Conservation (phyloP, 1,140 invertebrate genomes). For the Metaphire vulgaris region DNA sequence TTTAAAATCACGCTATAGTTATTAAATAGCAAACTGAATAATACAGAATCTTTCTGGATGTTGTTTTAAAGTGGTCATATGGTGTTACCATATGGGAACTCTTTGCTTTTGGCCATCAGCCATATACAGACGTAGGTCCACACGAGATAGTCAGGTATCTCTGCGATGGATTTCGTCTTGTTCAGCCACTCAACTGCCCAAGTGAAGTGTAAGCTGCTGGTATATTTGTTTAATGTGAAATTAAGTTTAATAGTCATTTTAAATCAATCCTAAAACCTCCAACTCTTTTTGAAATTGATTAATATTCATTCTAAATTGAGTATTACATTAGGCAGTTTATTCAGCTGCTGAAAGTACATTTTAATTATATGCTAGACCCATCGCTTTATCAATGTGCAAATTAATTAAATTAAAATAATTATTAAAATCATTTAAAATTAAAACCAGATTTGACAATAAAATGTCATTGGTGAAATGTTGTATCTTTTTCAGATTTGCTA, state of each 20-base stretch:
- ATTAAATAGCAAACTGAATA: too few relatives aligned
- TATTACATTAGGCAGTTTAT: neutral
- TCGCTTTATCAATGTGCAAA: neutral
- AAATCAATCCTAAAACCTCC: neutral
- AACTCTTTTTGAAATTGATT: neutral
- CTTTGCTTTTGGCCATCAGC: constrained; percentile 77
- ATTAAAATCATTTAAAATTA: neutral
- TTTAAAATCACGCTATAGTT: too few relatives aligned
- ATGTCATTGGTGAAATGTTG: too few relatives aligned
- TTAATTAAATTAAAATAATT: constrained; percentile 4
- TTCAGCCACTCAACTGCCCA: constrained; percentile 85
- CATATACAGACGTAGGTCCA: constrained; percentile 80
- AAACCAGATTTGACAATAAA: too few relatives aligned
- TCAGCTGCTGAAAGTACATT: neutral
- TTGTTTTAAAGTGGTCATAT: constrained; percentile 94
- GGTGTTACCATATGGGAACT: constrained; percentile 91
- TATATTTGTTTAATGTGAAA: neutral
- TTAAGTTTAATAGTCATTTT: neutral
- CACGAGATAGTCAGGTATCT: constrained; percentile 83
- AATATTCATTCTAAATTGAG: neutral
- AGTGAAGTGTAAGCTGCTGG: constrained; percentile 73
- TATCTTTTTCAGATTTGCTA: constrained; percentile 63
- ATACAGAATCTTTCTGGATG: too few relatives aligned
- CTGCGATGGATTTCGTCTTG: constrained; percentile 77
- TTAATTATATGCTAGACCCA: neutral